Evolutionary conservation across 2,888 invertebrate genomes (phyloP), one percentile per base, ranked within the genome.

Genomic region (Drosophila prostipennis): DNA sequence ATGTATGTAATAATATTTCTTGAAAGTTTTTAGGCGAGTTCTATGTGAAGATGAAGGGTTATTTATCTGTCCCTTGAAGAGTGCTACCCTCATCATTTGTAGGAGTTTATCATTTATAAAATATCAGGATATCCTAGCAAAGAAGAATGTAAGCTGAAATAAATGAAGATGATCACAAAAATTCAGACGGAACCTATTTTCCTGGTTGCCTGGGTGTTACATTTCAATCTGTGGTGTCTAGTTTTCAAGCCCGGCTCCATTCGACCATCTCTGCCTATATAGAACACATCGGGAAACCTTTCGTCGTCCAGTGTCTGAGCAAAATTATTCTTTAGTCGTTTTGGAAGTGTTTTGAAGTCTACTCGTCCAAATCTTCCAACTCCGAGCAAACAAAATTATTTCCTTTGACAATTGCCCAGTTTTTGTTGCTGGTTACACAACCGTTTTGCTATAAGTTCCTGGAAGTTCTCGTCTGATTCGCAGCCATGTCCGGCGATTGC

Each of bases 301-400:
- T 80, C 81, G 71, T 78, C 49, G 76, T 87, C 74, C 67, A 63
- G 65, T 74, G 76, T 80, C 58, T 56, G 70, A 63, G 40, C 82
- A 51, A 82, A 88, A 88, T 86, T 84, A 69, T 64, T 57, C 53
- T 73, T 78, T 63, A 70, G 16, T 32, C 56, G 60, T 80, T 80
- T 75, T 74, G 85, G 77, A 74, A 76, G 83, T 71, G 73, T 82
- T 80, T 34, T 13, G 34, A 72, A 59, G 52, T 61, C 59, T 76
- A 76, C 57, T 69, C 34, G 58, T 54, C 43, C 39, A 40, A 59
- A 72, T 72, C 58, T 63, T 61, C 26, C 36, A 67, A 57, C 69
- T 53, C 63, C 53, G 67, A 63, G 72, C 69, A 72, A 77, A 69
- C 77, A 77, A 85, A 84, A 88, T 86, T 85, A 74, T 74, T 83